These are phyloP conservation scores for Acheta domesticus DNA, from an alignment of 2,888 invertebrate species.

Conservation along the genomic window DNA sequence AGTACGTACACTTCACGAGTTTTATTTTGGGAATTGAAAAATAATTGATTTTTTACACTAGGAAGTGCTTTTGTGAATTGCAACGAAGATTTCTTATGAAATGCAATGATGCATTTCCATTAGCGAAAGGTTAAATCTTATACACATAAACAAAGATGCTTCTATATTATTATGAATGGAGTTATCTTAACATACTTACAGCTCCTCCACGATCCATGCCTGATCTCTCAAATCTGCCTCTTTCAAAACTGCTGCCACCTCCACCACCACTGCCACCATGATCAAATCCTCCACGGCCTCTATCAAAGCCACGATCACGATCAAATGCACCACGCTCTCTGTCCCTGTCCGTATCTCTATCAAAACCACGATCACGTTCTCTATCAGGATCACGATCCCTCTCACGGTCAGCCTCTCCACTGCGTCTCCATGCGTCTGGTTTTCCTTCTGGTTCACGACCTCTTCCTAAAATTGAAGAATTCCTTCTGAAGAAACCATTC, in stretches of 20 bases:
- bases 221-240: conserved; percentile 29
- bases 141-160: too few species aligned
- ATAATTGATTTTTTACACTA: too few species aligned
- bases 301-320: conserved; percentile 18
- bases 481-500: not conserved
- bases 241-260: conserved; percentile 32
- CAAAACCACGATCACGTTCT: conserved; percentile 33
- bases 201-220: conserved; percentile 23
- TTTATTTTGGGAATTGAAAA: too few species aligned
- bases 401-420: conserved; percentile 26
- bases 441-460: conserved; percentile 27
- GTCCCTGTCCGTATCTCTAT: conserved; percentile 39
- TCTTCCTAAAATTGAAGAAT: not conserved
- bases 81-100: too few species aligned
- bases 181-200: not conserved
- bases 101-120: too few species aligned
- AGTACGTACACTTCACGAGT: too few species aligned
- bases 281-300: conserved; percentile 39
- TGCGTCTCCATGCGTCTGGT: conserved; percentile 30
- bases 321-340: conserved; percentile 27
- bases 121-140: too few species aligned
- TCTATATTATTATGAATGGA: not conserved
- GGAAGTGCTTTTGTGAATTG: too few species aligned
- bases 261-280: conserved; percentile 37
- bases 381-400: not conserved